Base-by-base conservation (phyloP, 1,140 invertebrate genomes). In the Brachionus sp. region DNA sequence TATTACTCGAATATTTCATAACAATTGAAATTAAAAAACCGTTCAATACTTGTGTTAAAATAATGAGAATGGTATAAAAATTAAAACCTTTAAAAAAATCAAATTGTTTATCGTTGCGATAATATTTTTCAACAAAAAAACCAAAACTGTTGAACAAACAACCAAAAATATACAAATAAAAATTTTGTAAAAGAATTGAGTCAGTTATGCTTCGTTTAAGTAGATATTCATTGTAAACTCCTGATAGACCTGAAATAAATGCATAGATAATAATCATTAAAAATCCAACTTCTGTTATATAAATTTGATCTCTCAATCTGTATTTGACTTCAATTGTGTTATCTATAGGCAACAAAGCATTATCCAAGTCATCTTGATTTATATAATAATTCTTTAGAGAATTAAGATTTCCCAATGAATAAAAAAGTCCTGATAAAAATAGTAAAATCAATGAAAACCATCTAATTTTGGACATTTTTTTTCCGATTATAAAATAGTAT, bases 1-100 rank as follows among this genome's bases (percentile, higher is more conserved):
- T 86, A 84, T 89, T 89, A 75, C 85, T 89, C 46, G 86, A 86
- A 62, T 88, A 86, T 84, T 89, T 89, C 86, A 89, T 87, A 2
- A 89, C 85, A 37, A 86, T 77, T 0, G 88, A 88, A 86, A 89
- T 88, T 7, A 87, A 86, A 37, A 89, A 84, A 12, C 88, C 88
- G 83, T 86, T 87, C 42, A 85, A 64, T 83, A 87, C 86, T 85
- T 88, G 87, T 46, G 85, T 86, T 12, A 86, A 33, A 19, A 88
- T 84, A 16, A 87, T 85, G 7, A 86, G 35, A 85, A 86, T 86
- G 10, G 86, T 86, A 77, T 85, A 86, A 13, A 86, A n/a, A 39
- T 84, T 85, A 70, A 86, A 88, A 13, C 87, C 87, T 77, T 85
- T 78, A 75, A 88, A 83, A 10, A 73, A 42, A 33, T 29, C 23